Conservation (phyloP, 2,113 vertebrate genomes). For the Anoura caudifer region DNA sequence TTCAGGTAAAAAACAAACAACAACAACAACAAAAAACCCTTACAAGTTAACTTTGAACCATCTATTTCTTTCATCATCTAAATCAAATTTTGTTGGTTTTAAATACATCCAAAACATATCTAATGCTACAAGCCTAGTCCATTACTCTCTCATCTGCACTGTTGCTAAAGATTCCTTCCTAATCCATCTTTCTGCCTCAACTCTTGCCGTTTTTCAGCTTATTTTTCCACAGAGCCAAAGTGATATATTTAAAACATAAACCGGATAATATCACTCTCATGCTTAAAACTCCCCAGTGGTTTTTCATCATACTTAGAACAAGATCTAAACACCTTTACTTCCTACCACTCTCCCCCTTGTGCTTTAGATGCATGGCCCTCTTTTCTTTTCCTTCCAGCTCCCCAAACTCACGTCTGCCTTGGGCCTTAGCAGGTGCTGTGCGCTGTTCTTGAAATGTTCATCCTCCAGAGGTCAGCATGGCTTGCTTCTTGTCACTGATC, state of each 20-base stretch:
- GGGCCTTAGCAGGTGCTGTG: background rate
- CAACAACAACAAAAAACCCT: no score
- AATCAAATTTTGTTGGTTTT: background rate
- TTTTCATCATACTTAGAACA: background rate
- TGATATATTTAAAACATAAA: background rate
- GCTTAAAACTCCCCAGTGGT: background rate
- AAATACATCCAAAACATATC: background rate
- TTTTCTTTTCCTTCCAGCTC: background rate
- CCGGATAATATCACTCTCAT: background rate
- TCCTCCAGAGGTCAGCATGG: background rate
- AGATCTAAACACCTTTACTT: background rate
- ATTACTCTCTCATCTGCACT: background rate
- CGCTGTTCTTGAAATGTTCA: background rate
- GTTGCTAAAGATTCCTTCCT: background rate
- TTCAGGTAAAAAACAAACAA: background rate
- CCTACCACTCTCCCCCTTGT: background rate
- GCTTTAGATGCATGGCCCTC: background rate
- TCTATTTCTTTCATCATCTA: conserved; percentile 1
- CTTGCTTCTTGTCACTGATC: background rate
- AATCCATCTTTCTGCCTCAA: background rate
- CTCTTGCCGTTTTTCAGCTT: background rate
- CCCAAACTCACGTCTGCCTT: background rate
- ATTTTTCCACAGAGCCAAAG: background rate
- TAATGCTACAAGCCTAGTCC: background rate
- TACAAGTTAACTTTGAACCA: background rate